Evolutionary conservation across 2,888 invertebrate species (phyloP), one percentile per base, ranked within the genome.

Genomic region (Meandrusa payeni): DNA sequence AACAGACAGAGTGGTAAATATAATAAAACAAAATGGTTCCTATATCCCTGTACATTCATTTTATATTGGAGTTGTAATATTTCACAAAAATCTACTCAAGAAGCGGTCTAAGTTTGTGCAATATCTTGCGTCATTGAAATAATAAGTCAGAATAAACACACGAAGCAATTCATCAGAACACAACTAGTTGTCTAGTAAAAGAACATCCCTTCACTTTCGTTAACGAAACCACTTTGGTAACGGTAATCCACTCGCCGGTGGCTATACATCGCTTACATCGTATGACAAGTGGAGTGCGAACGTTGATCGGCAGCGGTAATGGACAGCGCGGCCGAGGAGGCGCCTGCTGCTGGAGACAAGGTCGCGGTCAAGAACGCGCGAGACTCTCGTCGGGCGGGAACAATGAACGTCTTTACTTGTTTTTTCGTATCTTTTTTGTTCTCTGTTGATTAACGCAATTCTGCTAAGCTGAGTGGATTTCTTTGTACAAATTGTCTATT

Each of bases 361-460:
- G 62, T 58, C 62, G 57, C 55, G 57, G 59, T 62, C 61, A 62
- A 62, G 38, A 32, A 38, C 37, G 38, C 31, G 26, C 31, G 38
- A 26, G 26, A 31, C 32, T 32, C 37, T 38, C 20, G 37, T 17
- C 34, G 23, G 34, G 4, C 34, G 15, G 15, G 3, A 36, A 37
- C 38, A 43, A 38, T 38, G 37, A 20, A 19, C 19, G 26, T 22
- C 20, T 19, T 34, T 7, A 6, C 12, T 22, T 5, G 19, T 5
- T 15, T 2, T 27, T 20, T 36, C n/a, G n/a, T 23, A 10, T 31
- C 28, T 20, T 24, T 29, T 37, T 20, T 22, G 12, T 29, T 34
- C 4, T 34, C 5, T n/a, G n/a, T 4, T 39, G 22, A 29, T 6
- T n/a, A 24, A 24, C 11, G n/a, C 7, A 15, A 11, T 17, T 10